Evolutionary conservation across 30 jellyfish, hydroid and myxozoan genomes (phyloP).

Genomic region (Chrysaora quinquecirrha): DNA sequence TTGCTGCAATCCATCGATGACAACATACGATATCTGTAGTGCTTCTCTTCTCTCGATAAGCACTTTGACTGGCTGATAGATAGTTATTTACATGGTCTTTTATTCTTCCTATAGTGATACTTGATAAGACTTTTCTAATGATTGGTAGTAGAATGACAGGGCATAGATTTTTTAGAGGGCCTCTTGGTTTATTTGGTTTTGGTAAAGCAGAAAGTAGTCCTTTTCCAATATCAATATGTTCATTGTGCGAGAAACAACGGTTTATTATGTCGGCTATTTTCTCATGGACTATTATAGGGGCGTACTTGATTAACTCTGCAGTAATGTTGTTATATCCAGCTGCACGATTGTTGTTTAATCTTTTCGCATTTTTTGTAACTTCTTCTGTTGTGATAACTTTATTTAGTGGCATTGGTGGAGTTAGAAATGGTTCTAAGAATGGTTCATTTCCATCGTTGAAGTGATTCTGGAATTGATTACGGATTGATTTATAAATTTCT

Average conservation of each 20-base stretch:
- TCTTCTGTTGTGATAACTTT: slow-evolving; percentile 10
- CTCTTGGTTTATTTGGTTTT: slow-evolving; percentile 42
- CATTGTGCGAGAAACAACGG: neutral
- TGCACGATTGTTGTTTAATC: slow-evolving; percentile 17
- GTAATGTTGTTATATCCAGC: neutral
- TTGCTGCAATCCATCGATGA: slow-evolving; percentile 34
- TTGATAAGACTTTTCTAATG: slow-evolving; percentile 47
- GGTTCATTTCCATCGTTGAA: slow-evolving; percentile 9
- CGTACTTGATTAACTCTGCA: neutral
- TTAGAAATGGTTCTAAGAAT: neutral
- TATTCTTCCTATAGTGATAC: slow-evolving; percentile 31
- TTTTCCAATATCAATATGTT: slow-evolving; percentile 8
- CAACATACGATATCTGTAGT: slow-evolving; percentile 66
- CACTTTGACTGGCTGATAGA: slow-evolving; percentile 41
- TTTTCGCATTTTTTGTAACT: neutral
- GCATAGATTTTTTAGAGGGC: slow-evolving; percentile 35
- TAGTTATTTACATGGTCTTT: slow-evolving; percentile 24
- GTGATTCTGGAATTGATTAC: slow-evolving; percentile 28
- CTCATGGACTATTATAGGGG: neutral
- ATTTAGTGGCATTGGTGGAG: neutral
- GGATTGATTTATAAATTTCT: neutral
- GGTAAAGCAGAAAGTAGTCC: slow-evolving; percentile 16
- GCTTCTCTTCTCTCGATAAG: slow-evolving; percentile 24
- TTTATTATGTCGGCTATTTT: neutral
- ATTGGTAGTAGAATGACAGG: slow-evolving; percentile 44